Conservation (phyloP, 2,888 invertebrate species). For the Psylliodes chrysocephalus region DNA sequence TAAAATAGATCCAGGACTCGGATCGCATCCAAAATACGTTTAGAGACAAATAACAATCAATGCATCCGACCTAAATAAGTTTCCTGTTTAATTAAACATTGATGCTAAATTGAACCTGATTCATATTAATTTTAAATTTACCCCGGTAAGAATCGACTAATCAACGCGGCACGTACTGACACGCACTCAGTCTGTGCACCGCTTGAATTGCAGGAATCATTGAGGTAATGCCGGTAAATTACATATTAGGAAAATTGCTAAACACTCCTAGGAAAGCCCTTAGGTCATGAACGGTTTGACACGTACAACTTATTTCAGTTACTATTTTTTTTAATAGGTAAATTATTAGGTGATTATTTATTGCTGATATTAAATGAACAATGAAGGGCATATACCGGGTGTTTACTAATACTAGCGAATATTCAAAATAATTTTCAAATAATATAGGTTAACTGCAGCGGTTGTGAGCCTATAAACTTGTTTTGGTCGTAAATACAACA, state of each 20-base stretch:
- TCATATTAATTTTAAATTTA: background rate
- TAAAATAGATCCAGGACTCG: too few relatives aligned
- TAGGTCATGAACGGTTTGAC: constrained; percentile 4
- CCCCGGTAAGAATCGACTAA: background rate
- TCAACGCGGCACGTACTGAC: constrained; percentile 1
- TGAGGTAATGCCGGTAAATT: constrained; percentile 12
- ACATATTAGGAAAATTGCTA: constrained; percentile 11
- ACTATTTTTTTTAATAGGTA: background rate
- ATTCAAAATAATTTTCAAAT: too few relatives aligned
- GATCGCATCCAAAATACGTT: too few relatives aligned
- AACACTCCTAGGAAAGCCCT: constrained; percentile 10
- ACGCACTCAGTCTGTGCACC: background rate
- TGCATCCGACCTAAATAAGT: too few relatives aligned
- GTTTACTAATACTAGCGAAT: too few relatives aligned
- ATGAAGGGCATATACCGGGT: background rate
- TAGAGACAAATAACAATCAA: too few relatives aligned
- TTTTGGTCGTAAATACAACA: too few relatives aligned
- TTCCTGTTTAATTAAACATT: too few relatives aligned
- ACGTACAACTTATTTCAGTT: constrained; percentile 4
- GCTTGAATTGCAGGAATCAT: background rate
- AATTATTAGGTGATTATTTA: background rate
- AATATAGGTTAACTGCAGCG: too few relatives aligned
- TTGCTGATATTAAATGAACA: background rate
- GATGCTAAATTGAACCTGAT: too few relatives aligned
- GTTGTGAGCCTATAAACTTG: too few relatives aligned